A percentile compares a stretch with the other conserved stretches of the same genome.
These are phyloP conservation scores for Gnatocerus cornutus DNA, from an alignment of 2,888 invertebrate species.

Conservation along the genomic window DNA sequence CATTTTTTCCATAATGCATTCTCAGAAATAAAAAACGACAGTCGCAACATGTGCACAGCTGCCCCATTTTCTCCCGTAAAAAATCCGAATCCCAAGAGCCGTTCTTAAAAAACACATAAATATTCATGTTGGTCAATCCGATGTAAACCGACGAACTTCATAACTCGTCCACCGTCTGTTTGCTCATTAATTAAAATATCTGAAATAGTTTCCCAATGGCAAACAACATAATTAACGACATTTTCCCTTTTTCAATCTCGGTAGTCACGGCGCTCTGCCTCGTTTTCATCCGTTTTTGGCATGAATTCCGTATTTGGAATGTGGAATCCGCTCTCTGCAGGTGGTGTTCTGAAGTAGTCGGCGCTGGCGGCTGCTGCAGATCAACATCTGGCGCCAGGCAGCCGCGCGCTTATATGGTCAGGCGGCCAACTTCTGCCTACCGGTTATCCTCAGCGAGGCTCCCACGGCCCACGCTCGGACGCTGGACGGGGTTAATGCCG, in stretches of 20 bases:
- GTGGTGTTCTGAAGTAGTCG: constrained; percentile 51
- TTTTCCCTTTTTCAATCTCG: constrained; percentile 29
- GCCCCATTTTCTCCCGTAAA: not conserved
- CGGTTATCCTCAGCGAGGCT: constrained; percentile 48
- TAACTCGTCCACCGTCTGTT: constrained; percentile 2
- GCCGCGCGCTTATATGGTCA: constrained; percentile 67
- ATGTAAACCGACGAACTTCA: not conserved
- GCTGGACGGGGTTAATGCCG: not conserved
- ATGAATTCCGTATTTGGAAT: constrained; percentile 36
- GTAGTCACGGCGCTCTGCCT: constrained; percentile 9
- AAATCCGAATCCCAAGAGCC: not conserved
- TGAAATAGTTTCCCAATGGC: constrained; percentile 30
- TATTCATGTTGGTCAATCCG: constrained; percentile 10
- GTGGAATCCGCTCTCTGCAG: constrained; percentile 43
- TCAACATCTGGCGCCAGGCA: constrained; percentile 70
- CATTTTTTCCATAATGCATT: no score
- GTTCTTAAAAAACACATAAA: constrained; percentile 8
- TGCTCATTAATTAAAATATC: constrained; percentile 28
- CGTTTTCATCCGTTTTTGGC: constrained; percentile 40
- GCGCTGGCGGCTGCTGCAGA: constrained; percentile 57
- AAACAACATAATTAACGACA: constrained; percentile 32
- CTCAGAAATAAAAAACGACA: not conserved
- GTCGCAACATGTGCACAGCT: not conserved
- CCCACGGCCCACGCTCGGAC: constrained; percentile 31
- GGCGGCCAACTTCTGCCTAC: constrained; percentile 64